Percentiles rank a stretch among this genome's conserved stretches.
phyloP scores from a whole-genome alignment of 2,888 invertebrate genomes.

The Scaptomyza parva region DNA sequence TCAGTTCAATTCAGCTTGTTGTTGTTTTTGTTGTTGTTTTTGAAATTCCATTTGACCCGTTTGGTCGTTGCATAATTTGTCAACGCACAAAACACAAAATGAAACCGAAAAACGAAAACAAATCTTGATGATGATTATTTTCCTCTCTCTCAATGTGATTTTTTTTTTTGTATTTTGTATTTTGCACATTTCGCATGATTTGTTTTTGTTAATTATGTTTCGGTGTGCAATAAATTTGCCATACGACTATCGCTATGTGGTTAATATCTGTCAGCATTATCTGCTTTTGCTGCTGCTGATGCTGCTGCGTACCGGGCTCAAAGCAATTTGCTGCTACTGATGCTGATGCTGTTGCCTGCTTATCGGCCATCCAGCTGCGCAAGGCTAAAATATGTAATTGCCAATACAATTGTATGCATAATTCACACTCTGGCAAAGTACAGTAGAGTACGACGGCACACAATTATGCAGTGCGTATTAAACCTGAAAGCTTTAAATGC shows the following conservation, averaged over 20 bases:
- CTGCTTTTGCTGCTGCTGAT: slow-evolving; percentile 15
- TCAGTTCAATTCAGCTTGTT: slow-evolving; percentile 20
- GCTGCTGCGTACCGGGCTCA: slow-evolving; percentile 17
- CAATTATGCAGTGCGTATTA: slow-evolving; percentile 44
- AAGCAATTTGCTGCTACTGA: slow-evolving; percentile 46
- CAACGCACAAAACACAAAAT: slow-evolving; percentile 42
- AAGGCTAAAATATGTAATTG: slow-evolving; percentile 65
- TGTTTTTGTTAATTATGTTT: slow-evolving; percentile 70
- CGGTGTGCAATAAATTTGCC: slow-evolving; percentile 61
- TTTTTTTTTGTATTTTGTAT: slow-evolving; percentile 9
- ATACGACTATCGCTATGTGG: slow-evolving; percentile 52
- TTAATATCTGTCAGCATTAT: slow-evolving; percentile 70
- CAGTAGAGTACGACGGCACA: too few species aligned
- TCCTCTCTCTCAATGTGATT: slow-evolving; percentile 10
- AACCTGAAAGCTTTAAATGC: slow-evolving; percentile 62
- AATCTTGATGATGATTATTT: slow-evolving; percentile 60
- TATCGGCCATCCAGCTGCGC: slow-evolving; percentile 52
- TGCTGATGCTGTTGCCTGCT: slow-evolving; percentile 51
- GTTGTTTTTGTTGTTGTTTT: slow-evolving; percentile 49
- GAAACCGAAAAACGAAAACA: slow-evolving; percentile 29
- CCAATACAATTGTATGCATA: slow-evolving; percentile 76
- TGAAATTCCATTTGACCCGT: slow-evolving; percentile 30
- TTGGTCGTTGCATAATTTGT: slow-evolving; percentile 62
- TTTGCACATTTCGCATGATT: slow-evolving; percentile 35
- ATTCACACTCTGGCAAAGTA: slow-evolving; percentile 47